Conservation (phyloP, 2,888 invertebrate species). For the Apamea epomidion region DNA sequence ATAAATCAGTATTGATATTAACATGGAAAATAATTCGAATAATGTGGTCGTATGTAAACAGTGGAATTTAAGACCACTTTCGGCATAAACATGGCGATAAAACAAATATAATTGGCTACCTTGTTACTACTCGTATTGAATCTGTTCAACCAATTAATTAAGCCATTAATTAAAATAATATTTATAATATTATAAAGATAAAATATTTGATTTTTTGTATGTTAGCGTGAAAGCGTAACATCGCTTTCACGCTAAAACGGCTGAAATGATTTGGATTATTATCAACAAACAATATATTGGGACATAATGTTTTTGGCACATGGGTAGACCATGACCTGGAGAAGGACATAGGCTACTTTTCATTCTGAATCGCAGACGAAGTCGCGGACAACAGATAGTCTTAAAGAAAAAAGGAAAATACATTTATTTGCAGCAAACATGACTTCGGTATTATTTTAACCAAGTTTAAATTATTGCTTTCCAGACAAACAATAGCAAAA, state of each 20-base stretch:
- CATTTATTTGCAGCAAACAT: too few relatives aligned
- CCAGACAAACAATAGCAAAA: not conserved
- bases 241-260: not conserved
- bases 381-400: not conserved
- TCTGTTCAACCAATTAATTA: not conserved
- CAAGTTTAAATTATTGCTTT: not conserved
- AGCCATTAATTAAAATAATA: not conserved
- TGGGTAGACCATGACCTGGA: not conserved
- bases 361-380: not conserved
- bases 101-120: not conserved
- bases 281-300: too few relatives aligned
- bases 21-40: not conserved
- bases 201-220: not conserved
- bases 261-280: not conserved
- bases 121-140: not conserved
- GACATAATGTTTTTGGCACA: not conserved
- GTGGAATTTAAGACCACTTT: not conserved
- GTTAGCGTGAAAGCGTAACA: too few relatives aligned
- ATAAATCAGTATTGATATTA: conserved; percentile 1
- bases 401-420: too few relatives aligned
- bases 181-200: not conserved
- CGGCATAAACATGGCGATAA: not conserved
- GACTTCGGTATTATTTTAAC: not conserved
- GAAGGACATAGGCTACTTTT: too few relatives aligned
- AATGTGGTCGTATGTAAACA: not conserved